phyloP scores from a whole-genome alignment of 2,113 vertebrate genomes.

The Oryzias curvinotus region DNA sequence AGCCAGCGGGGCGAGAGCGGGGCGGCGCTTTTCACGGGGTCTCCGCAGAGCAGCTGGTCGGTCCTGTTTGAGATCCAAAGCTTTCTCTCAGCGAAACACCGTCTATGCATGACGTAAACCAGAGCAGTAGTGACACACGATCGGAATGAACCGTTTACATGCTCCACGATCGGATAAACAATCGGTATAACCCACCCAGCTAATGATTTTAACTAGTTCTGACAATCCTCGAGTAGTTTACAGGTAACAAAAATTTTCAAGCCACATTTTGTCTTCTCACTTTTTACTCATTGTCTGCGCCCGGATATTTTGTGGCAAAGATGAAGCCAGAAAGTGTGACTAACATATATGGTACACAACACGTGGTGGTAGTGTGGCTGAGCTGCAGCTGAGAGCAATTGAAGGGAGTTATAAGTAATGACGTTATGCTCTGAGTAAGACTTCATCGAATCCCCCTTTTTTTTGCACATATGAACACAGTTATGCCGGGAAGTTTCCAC shows the following conservation, averaged over 20 bases:
- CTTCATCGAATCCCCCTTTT: constrained; percentile 2
- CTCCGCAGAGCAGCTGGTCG: too few relatives aligned
- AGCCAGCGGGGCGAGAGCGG: too few relatives aligned
- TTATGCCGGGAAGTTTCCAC: too few relatives aligned
- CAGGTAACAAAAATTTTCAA: neutral
- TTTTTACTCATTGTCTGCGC: constrained; percentile 25
- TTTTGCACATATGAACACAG: neutral
- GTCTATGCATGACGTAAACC: too few relatives aligned
- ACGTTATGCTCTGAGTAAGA: constrained; percentile 14
- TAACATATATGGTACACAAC: neutral
- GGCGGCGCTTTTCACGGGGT: too few relatives aligned
- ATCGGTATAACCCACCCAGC: too few relatives aligned
- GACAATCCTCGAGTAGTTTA: neutral
- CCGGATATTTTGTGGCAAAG: constrained; percentile 3
- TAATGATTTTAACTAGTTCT: neutral
- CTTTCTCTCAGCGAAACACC: too few relatives aligned
- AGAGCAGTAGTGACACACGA: too few relatives aligned
- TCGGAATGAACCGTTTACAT: too few relatives aligned
- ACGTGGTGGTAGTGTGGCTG: neutral
- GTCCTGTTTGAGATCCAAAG: too few relatives aligned
- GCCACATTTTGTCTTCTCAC: neutral
- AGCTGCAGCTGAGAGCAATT: neutral
- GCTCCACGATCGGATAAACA: too few relatives aligned
- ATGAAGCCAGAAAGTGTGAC: neutral
- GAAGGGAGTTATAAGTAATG: neutral